Conservation (phyloP, 2,888 invertebrate genomes). For the Tricholauxania praeusta region DNA sequence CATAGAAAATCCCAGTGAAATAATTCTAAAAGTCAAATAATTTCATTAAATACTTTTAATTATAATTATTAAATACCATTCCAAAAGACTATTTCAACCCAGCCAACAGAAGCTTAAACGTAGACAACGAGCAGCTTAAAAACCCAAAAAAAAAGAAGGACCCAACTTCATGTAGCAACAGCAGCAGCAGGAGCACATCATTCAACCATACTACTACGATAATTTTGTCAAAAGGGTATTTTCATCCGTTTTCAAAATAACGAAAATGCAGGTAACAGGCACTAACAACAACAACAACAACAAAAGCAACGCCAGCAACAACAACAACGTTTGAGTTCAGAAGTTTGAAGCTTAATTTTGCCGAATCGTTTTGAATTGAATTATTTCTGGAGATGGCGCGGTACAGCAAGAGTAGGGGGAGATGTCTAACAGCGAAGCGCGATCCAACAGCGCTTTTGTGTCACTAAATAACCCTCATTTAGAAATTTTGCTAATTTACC, state of each 20-base stretch:
- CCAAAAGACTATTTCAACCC: not conserved
- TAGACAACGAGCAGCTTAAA: too few species aligned
- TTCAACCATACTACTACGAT: not conserved
- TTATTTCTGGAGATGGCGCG: not conserved
- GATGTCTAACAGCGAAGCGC: not conserved
- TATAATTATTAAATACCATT: slow-evolving; percentile 18
- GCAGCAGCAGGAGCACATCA: not conserved
- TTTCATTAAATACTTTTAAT: slow-evolving; percentile 28
- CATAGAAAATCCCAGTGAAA: slow-evolving; percentile 5
- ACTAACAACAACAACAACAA: too few species aligned
- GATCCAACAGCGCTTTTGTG: slow-evolving; percentile 3
- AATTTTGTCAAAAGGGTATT: too few species aligned
- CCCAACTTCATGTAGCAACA: not conserved
- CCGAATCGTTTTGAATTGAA: slow-evolving; percentile 15
- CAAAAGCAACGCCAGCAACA: not conserved
- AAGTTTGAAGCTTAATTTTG: slow-evolving; percentile 23
- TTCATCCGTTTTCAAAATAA: too few species aligned
- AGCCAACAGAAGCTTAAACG: too few species aligned
- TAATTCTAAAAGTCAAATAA: slow-evolving; percentile 16
- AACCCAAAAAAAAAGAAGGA: too few species aligned
- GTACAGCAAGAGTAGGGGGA: not conserved
- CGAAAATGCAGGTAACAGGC: too few species aligned
- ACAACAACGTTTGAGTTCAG: not conserved
- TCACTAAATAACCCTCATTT: slow-evolving; percentile 13
- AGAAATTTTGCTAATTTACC: not conserved